Conservation (phyloP, 2,113 vertebrate genomes). For the Tonatia bakeri region DNA sequence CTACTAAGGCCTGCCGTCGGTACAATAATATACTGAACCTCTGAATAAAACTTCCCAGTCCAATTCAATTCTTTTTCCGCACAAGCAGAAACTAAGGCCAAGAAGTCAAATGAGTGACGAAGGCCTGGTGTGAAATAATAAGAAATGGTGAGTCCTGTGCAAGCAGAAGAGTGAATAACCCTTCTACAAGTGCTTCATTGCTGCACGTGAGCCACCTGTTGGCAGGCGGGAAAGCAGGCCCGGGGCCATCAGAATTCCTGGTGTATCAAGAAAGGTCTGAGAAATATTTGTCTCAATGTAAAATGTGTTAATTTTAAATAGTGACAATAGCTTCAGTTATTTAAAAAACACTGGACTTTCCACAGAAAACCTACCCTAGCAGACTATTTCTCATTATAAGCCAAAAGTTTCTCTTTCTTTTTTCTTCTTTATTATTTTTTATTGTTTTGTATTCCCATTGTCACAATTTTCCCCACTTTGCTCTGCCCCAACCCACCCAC, state of each 20-base stretch:
- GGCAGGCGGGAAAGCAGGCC: background rate
- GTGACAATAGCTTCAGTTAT: background rate
- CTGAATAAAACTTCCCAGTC: background rate
- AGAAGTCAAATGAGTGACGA: background rate
- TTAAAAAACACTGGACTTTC: background rate
- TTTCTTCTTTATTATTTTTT: too few species aligned
- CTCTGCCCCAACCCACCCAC: too few species aligned
- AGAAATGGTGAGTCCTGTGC: rapidly evolving
- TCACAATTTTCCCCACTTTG: too few species aligned
- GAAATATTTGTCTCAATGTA: background rate
- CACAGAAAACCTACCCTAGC: background rate
- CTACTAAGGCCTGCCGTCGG: background rate
- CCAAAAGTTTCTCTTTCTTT: background rate
- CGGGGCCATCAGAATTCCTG: background rate
- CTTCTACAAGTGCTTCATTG: rapidly evolving
- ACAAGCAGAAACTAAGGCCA: background rate
- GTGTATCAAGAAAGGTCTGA: background rate
- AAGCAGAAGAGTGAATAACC: rapidly evolving
- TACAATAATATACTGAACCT: background rate
- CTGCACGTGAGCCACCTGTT: background rate
- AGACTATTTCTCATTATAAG: background rate
- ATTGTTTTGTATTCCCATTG: too few species aligned
- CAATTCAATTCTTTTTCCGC: background rate
- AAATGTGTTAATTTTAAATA: background rate
- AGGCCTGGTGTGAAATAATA: background rate